phyloP scores from a whole-genome alignment of 2,113 vertebrate genomes.

The Puntigrus tetrazona region DNA sequence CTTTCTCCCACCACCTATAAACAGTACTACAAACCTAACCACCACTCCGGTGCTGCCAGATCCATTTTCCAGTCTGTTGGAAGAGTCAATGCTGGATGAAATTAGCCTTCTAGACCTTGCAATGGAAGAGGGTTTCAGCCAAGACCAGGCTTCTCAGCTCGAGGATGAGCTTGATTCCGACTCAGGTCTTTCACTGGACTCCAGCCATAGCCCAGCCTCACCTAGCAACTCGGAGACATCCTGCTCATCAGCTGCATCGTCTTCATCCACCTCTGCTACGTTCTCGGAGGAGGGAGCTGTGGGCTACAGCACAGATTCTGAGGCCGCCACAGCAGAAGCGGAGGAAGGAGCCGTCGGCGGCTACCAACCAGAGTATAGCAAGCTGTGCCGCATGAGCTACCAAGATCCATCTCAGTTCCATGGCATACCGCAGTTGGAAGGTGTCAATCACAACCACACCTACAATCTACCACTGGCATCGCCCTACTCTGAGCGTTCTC shows the following conservation, averaged over 20 bases:
- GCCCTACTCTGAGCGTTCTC: slow-evolving; percentile 71
- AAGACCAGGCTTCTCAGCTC: slow-evolving; percentile 90
- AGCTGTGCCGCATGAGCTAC: slow-evolving; percentile 98
- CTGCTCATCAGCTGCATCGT: slow-evolving; percentile 83
- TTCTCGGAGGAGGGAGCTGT: slow-evolving; percentile 97
- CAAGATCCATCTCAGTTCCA: slow-evolving; percentile 90
- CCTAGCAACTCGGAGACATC: slow-evolving; percentile 95
- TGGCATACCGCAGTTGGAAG: slow-evolving; percentile 89
- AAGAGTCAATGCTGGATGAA: slow-evolving; percentile 96
- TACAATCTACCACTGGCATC: slow-evolving; percentile 88
- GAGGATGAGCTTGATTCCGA: slow-evolving; percentile 97
- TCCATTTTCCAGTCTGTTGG: slow-evolving; percentile 86
- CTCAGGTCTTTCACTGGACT: slow-evolving; percentile 95
- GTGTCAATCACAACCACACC: slow-evolving; percentile 94
- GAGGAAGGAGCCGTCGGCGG: slow-evolving; percentile 92
- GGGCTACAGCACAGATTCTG: slow-evolving; percentile 95
- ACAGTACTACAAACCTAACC: slow-evolving; percentile 85
- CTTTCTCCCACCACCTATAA: slow-evolving; percentile 85
- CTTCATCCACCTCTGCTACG: slow-evolving; percentile 84
- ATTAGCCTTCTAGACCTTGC: slow-evolving; percentile 96
- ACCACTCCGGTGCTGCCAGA: slow-evolving; percentile 81
- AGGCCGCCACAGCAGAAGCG: slow-evolving; percentile 81
- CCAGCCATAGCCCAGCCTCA: slow-evolving; percentile 92
- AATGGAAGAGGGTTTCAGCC: slow-evolving; percentile 96
- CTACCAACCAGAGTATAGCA: slow-evolving; percentile 93